These are phyloP conservation scores for Microctenopoma lineatum DNA, from an alignment of 2,797 vertebrate genomes.

Conservation along the genomic window DNA sequence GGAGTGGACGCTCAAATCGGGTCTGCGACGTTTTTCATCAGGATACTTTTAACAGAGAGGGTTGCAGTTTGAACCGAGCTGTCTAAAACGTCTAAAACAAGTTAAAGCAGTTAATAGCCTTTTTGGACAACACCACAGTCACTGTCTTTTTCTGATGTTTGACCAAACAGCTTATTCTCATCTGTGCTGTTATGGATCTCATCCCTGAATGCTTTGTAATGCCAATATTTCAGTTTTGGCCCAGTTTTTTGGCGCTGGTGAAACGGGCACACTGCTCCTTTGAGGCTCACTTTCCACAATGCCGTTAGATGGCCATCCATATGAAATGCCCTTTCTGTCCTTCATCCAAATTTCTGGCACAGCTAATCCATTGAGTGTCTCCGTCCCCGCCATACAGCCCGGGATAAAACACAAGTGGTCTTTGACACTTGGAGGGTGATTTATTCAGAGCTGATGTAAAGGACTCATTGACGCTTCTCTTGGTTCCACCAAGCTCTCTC, in stretches of 20 bases:
- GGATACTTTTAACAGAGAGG: not conserved
- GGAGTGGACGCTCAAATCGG: constrained; percentile 24
- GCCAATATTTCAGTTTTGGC: constrained; percentile 58
- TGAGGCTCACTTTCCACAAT: constrained; percentile 52
- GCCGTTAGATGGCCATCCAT: constrained; percentile 63
- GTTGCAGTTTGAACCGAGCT: constrained; percentile 1
- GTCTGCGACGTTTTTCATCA: constrained; percentile 10
- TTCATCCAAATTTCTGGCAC: constrained; percentile 58
- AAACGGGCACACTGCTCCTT: constrained; percentile 52
- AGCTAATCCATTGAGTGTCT: constrained; percentile 53
- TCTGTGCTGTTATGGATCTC: constrained; percentile 53
- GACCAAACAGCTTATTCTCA: constrained; percentile 50
- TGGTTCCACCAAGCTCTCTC: constrained; percentile 61
- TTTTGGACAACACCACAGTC: constrained; percentile 4
- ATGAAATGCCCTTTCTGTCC: constrained; percentile 60
- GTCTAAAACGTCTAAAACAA: constrained; percentile 15
- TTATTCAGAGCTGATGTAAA: constrained; percentile 65
- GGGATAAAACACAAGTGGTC: constrained; percentile 65
- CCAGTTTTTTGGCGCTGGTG: constrained; percentile 25
- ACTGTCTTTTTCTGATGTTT: constrained; percentile 34
- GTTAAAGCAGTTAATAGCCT: not conserved
- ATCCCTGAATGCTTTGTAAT: constrained; percentile 39
- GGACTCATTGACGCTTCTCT: constrained; percentile 67
- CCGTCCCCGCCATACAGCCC: constrained; percentile 40
- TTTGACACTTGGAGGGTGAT: constrained; percentile 67